Base-by-base conservation (phyloP, 1,140 invertebrate species). In the Scaptomyza pallida region DNA sequence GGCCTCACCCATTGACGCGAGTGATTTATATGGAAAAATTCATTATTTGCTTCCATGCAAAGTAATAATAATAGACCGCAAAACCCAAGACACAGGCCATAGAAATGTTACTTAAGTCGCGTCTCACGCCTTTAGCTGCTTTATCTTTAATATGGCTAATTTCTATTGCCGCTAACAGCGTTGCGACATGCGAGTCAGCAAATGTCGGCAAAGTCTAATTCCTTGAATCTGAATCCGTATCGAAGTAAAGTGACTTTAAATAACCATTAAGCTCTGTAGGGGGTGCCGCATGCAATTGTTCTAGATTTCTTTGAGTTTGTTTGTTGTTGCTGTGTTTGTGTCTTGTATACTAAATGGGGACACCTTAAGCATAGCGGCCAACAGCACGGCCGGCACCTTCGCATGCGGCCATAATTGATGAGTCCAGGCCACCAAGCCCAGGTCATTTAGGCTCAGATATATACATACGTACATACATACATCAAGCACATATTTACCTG, bases 141-240 rank as follows among this genome's bases (percentile, higher is more conserved):
- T 81, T 89, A 82, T 88, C 82, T 88, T 88, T 88, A 88, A 88
- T 88, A 88, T 78, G 75, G 75, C 83, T 88, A 88, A 88, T 88
- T 88, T 82, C 83, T 88, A 88, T 78, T 69, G 72, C 72, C 64
- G 72, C 83, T 88, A 88, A 88, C 82, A 89, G 82, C 72, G 15
- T 21, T 44, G 64, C 71, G 78, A 88, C 82, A 88, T 88, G 82
- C 82, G 62, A 83, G 73, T 73, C 57, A 1, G 44, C n/a, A n/a
- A n/a, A n/a, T n/a, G n/a, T n/a, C n/a, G n/a, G n/a, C n/a, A 47
- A 15, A 41, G 30, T 44, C 45, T 35, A 45, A 37, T n/a, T n/a
- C 33, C 5, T 12, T n/a, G n/a, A n/a, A n/a, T 60, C 13, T 55
- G 57, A 37, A 68, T 54, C n/a, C 15, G 65, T 47, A 51, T 60